A percentile compares a stretch with the other conserved stretches of the same genome.
These are phyloP conservation scores for Drosophila tripunctata DNA, from an alignment of 2,888 invertebrate genomes.

Conservation along the genomic window DNA sequence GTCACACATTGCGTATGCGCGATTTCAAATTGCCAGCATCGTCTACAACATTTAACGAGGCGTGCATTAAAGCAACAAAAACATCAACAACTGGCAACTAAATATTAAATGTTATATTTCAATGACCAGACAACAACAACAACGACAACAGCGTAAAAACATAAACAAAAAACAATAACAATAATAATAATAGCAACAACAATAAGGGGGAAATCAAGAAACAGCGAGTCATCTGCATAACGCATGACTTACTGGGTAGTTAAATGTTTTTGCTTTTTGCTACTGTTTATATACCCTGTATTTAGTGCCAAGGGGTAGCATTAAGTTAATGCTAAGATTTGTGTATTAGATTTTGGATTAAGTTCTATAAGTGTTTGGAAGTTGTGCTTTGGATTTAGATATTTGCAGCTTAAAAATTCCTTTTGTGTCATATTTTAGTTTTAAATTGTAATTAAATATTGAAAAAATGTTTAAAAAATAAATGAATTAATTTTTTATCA, in stretches of 20 bases:
- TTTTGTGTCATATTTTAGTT: too few relatives aligned
- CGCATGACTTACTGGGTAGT: conserved; percentile 60
- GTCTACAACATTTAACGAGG: conserved; percentile 71
- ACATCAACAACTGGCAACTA: conserved; percentile 38
- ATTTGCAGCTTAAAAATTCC: too few relatives aligned
- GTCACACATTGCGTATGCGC: conserved; percentile 75
- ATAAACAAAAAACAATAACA: conserved; percentile 14
- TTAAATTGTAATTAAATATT: too few relatives aligned
- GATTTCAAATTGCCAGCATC: conserved; percentile 51
- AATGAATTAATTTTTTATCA: too few relatives aligned
- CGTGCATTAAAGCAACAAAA: conserved; percentile 66
- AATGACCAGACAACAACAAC: conserved; percentile 32
- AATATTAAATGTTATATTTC: conserved; percentile 73
- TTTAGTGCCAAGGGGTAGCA: background rate
- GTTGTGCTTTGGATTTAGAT: too few relatives aligned
- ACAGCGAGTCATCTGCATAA: conserved; percentile 72
- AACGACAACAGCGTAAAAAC: conserved; percentile 15
- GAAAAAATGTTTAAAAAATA: too few relatives aligned
- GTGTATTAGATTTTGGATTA: too few relatives aligned
- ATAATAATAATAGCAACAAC: conserved; percentile 21
- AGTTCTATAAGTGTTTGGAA: too few relatives aligned
- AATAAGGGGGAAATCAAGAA: conserved; percentile 18
- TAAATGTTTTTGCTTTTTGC: conserved; percentile 36
- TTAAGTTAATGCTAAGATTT: background rate
- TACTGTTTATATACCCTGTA: conserved; percentile 40